Conservation (phyloP, 2,113 vertebrate species). For the Morphnarchus princeps region DNA sequence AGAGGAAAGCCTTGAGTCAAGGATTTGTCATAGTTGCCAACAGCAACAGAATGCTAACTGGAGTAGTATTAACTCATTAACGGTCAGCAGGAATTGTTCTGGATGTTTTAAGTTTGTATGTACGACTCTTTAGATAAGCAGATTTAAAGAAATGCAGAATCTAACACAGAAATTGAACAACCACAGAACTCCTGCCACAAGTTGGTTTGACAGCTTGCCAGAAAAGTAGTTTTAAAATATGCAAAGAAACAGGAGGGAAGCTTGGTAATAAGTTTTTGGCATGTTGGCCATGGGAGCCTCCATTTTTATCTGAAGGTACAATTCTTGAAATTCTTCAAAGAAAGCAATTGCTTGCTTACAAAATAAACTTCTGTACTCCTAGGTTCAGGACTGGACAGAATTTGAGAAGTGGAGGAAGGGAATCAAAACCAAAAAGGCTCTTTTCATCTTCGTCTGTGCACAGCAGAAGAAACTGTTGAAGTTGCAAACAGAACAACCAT, state of each 20-base stretch:
- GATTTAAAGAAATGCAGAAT: too few relatives aligned
- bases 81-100: background rate
- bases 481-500: conserved; percentile 7
- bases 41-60: background rate
- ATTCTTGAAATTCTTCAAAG: background rate
- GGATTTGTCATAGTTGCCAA: background rate
- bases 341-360: background rate
- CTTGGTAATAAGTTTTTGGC: background rate
- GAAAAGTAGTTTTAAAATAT: background rate
- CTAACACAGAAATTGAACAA: background rate
- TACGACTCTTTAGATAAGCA: background rate
- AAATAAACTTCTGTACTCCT: background rate
- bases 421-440: background rate
- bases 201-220: background rate
- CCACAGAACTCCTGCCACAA: background rate
- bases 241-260: background rate
- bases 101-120: background rate
- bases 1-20: background rate
- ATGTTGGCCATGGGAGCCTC: background rate
- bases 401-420: background rate
- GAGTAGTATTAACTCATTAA: background rate
- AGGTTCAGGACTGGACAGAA: background rate
- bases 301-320: background rate
- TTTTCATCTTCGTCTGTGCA: background rate
- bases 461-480: conserved; percentile 1